These are phyloP conservation scores for Eleutherodactylus coqui DNA, from an alignment of 2,797 vertebrate genomes.

Conservation along the genomic window DNA sequence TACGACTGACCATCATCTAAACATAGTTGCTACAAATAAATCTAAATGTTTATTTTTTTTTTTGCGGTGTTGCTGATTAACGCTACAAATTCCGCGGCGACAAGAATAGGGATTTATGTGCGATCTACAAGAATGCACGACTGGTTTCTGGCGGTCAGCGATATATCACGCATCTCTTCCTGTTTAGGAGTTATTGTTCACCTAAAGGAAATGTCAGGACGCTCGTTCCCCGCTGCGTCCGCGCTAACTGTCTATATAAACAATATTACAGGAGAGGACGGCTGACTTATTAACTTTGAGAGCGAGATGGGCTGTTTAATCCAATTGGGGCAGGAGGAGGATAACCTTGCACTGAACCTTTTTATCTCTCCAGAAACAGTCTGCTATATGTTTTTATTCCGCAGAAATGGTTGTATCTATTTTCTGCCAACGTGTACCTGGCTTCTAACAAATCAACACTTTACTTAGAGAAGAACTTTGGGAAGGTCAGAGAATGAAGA, in stretches of 20 bases:
- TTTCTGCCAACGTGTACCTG: neutral
- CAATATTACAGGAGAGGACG: constrained; percentile 37
- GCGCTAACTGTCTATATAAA: constrained; percentile 30
- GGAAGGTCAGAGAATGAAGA: neutral
- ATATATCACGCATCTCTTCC: constrained; percentile 25
- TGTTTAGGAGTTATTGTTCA: constrained; percentile 43
- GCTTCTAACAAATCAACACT: neutral
- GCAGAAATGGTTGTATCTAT: constrained; percentile 23
- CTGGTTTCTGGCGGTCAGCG: neutral
- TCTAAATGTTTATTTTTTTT: neutral
- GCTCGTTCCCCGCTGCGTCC: constrained; percentile 6
- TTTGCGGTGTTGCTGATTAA: neutral
- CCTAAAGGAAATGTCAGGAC: constrained; percentile 36
- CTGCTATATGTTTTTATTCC: constrained; percentile 24
- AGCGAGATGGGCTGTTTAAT: constrained; percentile 50
- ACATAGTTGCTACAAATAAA: neutral
- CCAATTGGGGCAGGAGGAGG: constrained; percentile 37
- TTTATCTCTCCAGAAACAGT: constrained; percentile 16
- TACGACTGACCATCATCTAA: neutral
- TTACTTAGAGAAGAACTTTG: neutral
- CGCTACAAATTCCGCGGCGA: neutral
- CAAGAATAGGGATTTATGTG: neutral
- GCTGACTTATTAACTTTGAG: constrained; percentile 42
- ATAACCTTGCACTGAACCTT: constrained; percentile 52
- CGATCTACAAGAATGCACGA: constrained; percentile 13